Evolutionary conservation across 2,113 vertebrate genomes (phyloP), one percentile per base, ranked within the genome.

Genomic region (human (Homo sapiens)): DNA sequence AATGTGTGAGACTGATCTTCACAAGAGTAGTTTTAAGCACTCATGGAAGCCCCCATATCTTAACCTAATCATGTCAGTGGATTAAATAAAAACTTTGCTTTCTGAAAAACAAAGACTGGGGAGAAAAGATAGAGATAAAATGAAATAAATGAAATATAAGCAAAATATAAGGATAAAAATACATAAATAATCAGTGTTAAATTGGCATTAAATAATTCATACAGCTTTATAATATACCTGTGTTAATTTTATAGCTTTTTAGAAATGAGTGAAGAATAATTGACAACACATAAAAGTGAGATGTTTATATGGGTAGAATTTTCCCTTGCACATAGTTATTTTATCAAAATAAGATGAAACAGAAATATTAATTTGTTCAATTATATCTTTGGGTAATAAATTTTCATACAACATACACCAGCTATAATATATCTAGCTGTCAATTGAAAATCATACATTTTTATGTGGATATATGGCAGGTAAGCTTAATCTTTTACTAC

Each of bases 301-400:
- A 55, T 90, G 57, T 22, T 85, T 61, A 86, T 76, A 68, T 45
- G 76, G 52, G 16, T 6, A 25, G 10, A 45, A 80, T 43, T 75
- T 48, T 80, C 16, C 52, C 14, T 73, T 84, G 16, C 48, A 2
- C 17, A 50, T 6, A 88, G 57, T 32, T 9, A 45, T 76, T 64
- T 96, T 40, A 73, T 84, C 89, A 84, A 92, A 79, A 88, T 93
- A 55, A 38, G 7, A 93, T 52, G 66, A 95, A 76, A 64, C 38
- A 66, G 12, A 93, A 89, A 25, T 25, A 66, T 27, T 40, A 79
- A 48, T n/a, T 35, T 18, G 55, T 70, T 92, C 43, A 84, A 40
- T 25, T 81, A 5, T 78, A 82, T n/a, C 25, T 83, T 59, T 64
- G 6, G 7, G 6, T 55, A 80, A 38, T 57, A 80, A 66, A 68